Evolutionary conservation across 2,113 vertebrate species (phyloP).

Genomic region (Platysternon megacephalum): DNA sequence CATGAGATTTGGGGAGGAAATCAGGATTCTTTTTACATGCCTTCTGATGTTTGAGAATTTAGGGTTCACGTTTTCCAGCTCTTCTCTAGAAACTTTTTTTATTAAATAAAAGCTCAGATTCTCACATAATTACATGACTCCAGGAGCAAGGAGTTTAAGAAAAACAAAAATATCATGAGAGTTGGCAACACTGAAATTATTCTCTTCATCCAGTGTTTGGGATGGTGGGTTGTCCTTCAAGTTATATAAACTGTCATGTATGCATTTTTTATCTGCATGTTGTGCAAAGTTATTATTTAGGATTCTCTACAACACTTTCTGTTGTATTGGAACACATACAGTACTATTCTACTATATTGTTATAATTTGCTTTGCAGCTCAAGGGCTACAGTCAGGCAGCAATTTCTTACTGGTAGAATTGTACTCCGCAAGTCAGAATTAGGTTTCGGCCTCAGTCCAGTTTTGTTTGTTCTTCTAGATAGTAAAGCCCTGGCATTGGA

Average conservation of each 20-base stretch:
- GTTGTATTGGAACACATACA: constrained; percentile 31
- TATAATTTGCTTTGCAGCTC: constrained; percentile 55
- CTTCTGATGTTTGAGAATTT: not conserved
- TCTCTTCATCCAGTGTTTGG: not conserved
- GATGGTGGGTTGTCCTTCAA: constrained; percentile 23
- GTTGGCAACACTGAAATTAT: not conserved
- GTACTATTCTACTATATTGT: constrained; percentile 40
- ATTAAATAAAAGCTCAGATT: rapidly evolving
- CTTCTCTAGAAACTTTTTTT: not conserved
- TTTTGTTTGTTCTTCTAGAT: constrained; percentile 43
- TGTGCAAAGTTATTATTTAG: constrained; percentile 20
- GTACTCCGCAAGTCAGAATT: not conserved
- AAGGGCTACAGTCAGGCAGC: constrained; percentile 44
- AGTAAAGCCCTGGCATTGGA: not conserved
- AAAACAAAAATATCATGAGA: not conserved
- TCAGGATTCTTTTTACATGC: not conserved
- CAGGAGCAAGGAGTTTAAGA: not conserved
- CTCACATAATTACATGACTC: not conserved
- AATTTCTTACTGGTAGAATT: constrained; percentile 34
- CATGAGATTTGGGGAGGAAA: rapidly evolving
- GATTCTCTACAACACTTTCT: constrained; percentile 48
- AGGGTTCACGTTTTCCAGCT: not conserved
- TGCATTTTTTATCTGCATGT: constrained; percentile 30
- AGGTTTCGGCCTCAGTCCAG: not conserved
- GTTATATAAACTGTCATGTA: not conserved